These are phyloP conservation scores for Bombus huntii DNA, from an alignment of 1,140 invertebrate genomes.

Conservation along the genomic window DNA sequence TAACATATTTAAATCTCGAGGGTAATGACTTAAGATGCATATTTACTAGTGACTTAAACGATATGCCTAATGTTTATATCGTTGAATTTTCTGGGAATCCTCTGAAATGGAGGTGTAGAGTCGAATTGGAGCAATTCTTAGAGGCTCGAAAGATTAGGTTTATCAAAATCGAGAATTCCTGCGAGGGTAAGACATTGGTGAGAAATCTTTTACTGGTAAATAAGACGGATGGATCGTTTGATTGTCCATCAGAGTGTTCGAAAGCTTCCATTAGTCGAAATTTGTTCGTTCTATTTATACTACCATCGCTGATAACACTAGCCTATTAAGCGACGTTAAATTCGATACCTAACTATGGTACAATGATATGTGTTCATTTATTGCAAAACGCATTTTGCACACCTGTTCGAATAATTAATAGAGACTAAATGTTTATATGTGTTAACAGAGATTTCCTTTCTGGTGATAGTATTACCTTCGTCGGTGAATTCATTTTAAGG, in stretches of 20 bases:
- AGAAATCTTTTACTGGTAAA: conserved; percentile 62
- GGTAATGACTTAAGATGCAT: conserved; percentile 72
- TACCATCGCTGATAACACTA: not conserved
- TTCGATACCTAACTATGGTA: conserved; percentile 23
- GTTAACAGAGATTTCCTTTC: too few relatives aligned
- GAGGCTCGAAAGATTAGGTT: conserved; percentile 68
- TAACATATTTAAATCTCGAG: conserved; percentile 69
- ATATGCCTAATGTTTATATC: conserved; percentile 59
- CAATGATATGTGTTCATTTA: conserved; percentile 36
- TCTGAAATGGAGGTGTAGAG: conserved; percentile 71
- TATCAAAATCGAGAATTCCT: conserved; percentile 66
- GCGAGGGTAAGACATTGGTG: conserved; percentile 67
- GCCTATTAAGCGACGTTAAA: not conserved
- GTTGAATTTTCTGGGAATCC: conserved; percentile 71
- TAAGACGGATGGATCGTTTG: conserved; percentile 41
- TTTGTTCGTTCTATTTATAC: not conserved
- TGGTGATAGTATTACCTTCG: not conserved
- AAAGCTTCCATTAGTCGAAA: not conserved
- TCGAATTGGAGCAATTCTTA: conserved; percentile 70
- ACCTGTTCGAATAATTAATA: not conserved
- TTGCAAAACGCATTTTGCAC: not conserved
- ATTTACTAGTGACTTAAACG: conserved; percentile 65
- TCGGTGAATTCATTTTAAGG: not conserved
- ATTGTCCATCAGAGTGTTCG: conserved; percentile 46
- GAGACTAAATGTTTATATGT: not conserved